phyloP scores from a whole-genome alignment of 2,888 invertebrate genomes.

The Pristionchus arcanus region DNA sequence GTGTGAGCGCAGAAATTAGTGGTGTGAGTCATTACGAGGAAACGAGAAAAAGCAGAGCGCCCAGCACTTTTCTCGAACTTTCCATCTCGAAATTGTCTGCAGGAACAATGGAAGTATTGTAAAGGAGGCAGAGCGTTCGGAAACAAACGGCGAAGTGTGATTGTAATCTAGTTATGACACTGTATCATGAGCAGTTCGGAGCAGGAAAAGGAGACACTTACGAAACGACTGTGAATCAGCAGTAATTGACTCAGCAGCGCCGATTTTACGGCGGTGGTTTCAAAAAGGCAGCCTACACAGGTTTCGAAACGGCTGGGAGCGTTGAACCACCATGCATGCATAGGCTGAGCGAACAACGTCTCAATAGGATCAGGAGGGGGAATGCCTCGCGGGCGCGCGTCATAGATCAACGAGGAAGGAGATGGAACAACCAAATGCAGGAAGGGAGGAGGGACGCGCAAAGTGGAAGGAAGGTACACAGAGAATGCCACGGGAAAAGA shows the following conservation, averaged over 20 bases:
- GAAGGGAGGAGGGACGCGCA: slow-evolving; percentile 40
- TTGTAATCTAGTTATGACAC: slow-evolving; percentile 30
- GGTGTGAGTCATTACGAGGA: slow-evolving; percentile 47
- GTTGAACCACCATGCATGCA: background rate
- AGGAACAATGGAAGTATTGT: background rate
- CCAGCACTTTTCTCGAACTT: slow-evolving; percentile 16
- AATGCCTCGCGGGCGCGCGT: background rate
- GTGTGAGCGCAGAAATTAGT: slow-evolving; percentile 31
- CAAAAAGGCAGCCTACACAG: background rate
- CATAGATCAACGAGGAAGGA: slow-evolving; percentile 43
- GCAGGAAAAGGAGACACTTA: background rate
- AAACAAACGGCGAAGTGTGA: background rate
- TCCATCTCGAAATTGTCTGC: background rate
- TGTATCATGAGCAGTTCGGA: background rate
- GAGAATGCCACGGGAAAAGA: slow-evolving; percentile 39
- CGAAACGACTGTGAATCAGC: slow-evolving; percentile 8
- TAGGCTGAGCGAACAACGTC: background rate
- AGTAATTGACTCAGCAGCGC: background rate
- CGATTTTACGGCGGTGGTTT: background rate
- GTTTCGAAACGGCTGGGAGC: background rate
- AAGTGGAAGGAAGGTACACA: slow-evolving; percentile 45
- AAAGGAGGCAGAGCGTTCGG: background rate
- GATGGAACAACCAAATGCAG: slow-evolving; percentile 43
- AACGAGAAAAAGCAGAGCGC: slow-evolving; percentile 3
- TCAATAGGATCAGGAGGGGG: slow-evolving; percentile 17